Conservation (phyloP, 2,888 invertebrate species). For the Drosophila meridionalis region DNA sequence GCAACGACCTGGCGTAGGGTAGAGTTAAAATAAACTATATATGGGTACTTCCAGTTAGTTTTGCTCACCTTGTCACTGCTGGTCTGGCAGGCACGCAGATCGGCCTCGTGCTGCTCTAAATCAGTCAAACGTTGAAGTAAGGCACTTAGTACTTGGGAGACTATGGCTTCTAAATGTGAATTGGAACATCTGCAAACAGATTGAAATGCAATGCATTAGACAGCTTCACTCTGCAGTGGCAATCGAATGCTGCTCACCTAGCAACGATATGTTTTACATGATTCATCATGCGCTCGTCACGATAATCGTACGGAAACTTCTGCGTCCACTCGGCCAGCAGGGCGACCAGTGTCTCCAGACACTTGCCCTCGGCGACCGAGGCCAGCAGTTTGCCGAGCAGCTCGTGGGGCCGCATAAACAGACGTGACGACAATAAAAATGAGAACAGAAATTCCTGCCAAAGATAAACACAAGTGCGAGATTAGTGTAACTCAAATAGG, state of each 20-base stretch:
- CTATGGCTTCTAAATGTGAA: conserved; percentile 84
- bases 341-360: conserved; percentile 84
- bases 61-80: conserved; percentile 80
- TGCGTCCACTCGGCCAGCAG: conserved; percentile 84
- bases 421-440: conserved; percentile 85
- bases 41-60: accelerated
- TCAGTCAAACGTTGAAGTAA: conserved; percentile 86
- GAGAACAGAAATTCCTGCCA: conserved; percentile 85
- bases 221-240: background rate
- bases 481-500: conserved; percentile 15
- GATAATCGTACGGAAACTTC: conserved; percentile 85
- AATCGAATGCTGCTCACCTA: conserved; percentile 71
- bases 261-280: conserved; percentile 86
- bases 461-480: conserved; percentile 35
- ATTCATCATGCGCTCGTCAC: conserved; percentile 85
- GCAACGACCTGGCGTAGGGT: conserved; percentile 34
- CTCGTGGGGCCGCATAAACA: conserved; percentile 85
- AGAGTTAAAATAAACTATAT: background rate
- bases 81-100: conserved; percentile 84
- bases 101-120: conserved; percentile 85
- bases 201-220: background rate
- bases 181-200: conserved; percentile 82
- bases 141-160: conserved; percentile 85
- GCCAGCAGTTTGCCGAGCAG: conserved; percentile 84
- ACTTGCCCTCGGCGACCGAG: conserved; percentile 84